Percentiles rank a stretch among this genome's conserved stretches.
These are phyloP conservation scores for Caenorhabditis zanzibari DNA, from an alignment of 2,888 invertebrate species.

Conservation along the genomic window DNA sequence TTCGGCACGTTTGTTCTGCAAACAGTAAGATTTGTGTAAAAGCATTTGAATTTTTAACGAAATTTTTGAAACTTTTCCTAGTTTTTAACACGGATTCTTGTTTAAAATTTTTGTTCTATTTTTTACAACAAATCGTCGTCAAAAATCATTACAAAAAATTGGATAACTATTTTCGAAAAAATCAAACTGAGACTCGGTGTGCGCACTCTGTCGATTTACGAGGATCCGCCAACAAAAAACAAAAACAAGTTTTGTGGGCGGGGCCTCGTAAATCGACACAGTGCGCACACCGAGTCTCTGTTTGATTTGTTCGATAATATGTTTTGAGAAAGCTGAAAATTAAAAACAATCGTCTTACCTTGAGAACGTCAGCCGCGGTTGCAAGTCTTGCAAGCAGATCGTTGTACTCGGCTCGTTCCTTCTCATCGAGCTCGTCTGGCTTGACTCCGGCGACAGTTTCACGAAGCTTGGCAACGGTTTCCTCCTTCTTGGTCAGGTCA, in stretches of 20 bases:
- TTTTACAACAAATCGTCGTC: neutral
- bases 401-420: slow-evolving; percentile 67
- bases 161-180: no score
- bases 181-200: no score
- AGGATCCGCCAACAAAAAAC: no score
- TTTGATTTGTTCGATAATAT: neutral
- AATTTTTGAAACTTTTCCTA: no score
- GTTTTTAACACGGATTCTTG: no score
- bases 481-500: slow-evolving; percentile 61
- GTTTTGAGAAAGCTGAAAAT: neutral
- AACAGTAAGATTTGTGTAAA: neutral
- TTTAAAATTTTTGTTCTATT: no score
- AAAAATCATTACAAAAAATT: neutral
- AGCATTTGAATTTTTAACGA: no score
- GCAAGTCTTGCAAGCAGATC: slow-evolving; percentile 69
- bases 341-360: slow-evolving; percentile 46
- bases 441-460: slow-evolving; percentile 59
- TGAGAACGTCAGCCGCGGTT: slow-evolving; percentile 67
- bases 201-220: no score
- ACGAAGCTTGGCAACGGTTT: slow-evolving; percentile 60
- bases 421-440: slow-evolving; percentile 66
- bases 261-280: no score
- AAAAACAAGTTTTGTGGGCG: no score
- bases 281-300: no score
- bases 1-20: slow-evolving; percentile 65